Conservation (phyloP, 2,113 vertebrate genomes). For the Pseudorectes ferrugineus region DNA sequence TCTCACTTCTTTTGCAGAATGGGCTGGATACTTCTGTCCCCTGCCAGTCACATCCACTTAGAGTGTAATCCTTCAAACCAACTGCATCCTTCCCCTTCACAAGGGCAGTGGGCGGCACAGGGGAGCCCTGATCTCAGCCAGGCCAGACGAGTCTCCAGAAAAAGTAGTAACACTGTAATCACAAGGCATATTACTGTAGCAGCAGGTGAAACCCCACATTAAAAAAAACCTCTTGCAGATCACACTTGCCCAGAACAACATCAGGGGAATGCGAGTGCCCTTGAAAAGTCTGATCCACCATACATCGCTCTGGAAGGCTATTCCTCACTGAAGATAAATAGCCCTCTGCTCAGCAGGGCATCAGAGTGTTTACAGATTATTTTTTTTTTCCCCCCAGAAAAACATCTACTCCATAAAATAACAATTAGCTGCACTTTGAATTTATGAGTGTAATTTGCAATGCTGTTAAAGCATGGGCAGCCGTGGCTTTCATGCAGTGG, state of each 20-base stretch:
- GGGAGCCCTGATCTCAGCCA: background rate
- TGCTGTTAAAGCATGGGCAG: background rate
- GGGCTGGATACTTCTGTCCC: background rate
- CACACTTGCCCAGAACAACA: background rate
- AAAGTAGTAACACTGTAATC: background rate
- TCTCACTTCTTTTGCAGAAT: background rate
- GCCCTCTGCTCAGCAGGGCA: slow-evolving; percentile 27
- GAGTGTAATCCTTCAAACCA: background rate
- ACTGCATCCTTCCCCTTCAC: background rate
- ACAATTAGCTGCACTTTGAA: slow-evolving; percentile 58
- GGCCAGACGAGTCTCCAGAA: background rate
- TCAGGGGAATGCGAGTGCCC: background rate
- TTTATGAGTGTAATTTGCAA: slow-evolving; percentile 49
- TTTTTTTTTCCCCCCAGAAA: background rate
- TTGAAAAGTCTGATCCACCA: background rate
- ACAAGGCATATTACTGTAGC: background rate
- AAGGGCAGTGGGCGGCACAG: background rate
- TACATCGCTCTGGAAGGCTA: background rate
- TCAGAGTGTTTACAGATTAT: slow-evolving; percentile 38
- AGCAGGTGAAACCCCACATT: background rate
- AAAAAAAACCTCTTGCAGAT: background rate
- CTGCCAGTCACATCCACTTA: background rate
- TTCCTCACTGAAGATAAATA: background rate
- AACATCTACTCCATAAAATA: slow-evolving; percentile 40
- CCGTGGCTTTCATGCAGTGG: fast-evolving